Percentiles rank a stretch among this genome's conserved stretches.
Evolutionary conservation across 1,140 invertebrate species (phyloP).

Genomic region (Elymnias hypermnestra): DNA sequence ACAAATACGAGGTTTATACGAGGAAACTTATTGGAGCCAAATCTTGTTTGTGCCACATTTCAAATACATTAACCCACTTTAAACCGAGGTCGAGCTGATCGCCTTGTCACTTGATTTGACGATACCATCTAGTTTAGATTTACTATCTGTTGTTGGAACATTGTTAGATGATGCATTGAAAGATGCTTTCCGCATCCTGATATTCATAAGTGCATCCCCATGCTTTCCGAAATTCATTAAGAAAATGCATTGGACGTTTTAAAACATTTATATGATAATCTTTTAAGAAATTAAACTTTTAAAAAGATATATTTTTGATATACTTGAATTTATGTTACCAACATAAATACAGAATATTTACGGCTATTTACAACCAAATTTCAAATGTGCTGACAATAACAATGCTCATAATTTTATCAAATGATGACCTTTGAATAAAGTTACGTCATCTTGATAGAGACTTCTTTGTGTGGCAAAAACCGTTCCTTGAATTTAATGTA

Average conservation of each 20-base stretch:
- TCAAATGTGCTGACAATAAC: not conserved
- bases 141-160: slow-evolving; percentile 4
- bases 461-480: slow-evolving; percentile 21
- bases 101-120: slow-evolving; percentile 33
- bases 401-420: slow-evolving; percentile 6
- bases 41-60: slow-evolving; percentile 50
- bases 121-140: slow-evolving; percentile 14
- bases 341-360: too few species aligned
- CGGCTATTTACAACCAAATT: too few species aligned
- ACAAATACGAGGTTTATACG: slow-evolving; percentile 14
- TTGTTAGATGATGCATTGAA: not conserved
- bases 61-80: slow-evolving; percentile 63
- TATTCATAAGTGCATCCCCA: too few species aligned
- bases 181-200: not conserved
- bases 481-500: slow-evolving; percentile 12
- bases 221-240: too few species aligned
- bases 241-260: too few species aligned
- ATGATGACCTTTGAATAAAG: slow-evolving; percentile 13
- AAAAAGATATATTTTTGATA: too few species aligned
- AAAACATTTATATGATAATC: too few species aligned
- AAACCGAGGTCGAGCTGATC: slow-evolving; percentile 40
- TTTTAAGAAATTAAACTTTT: too few species aligned
- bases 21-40: slow-evolving; percentile 38
- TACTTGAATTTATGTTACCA: too few species aligned
- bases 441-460: slow-evolving; percentile 20